These are phyloP conservation scores for Platanista minor DNA, from an alignment of 2,113 vertebrate species.

Conservation along the genomic window DNA sequence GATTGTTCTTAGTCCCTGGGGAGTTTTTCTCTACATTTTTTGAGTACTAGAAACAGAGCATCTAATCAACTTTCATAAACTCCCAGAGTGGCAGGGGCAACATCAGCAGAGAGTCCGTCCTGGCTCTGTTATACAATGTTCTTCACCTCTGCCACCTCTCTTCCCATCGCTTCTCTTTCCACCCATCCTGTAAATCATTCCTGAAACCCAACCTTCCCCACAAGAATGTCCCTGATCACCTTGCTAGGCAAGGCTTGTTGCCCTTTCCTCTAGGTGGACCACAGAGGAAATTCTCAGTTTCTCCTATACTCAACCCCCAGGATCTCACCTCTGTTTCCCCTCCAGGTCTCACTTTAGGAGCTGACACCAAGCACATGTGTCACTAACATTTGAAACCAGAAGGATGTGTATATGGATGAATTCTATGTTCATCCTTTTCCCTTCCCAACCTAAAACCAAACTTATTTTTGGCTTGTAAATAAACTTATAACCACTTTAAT, in stretches of 20 bases:
- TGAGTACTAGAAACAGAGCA: background rate
- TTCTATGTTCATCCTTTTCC: background rate
- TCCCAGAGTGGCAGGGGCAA: background rate
- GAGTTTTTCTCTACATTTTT: background rate
- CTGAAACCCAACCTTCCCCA: background rate
- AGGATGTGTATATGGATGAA: fast-evolving
- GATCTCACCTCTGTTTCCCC: background rate
- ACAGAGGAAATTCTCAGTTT: background rate
- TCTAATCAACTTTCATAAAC: background rate
- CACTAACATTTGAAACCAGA: background rate
- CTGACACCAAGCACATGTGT: fast-evolving
- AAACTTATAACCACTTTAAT: background rate
- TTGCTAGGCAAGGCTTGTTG: background rate
- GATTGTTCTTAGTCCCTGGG: background rate
- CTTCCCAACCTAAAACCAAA: background rate
- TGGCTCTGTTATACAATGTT: background rate
- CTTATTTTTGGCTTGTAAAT: background rate
- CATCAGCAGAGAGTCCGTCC: background rate
- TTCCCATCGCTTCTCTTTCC: background rate
- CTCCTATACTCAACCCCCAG: no score
- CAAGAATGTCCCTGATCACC: background rate
- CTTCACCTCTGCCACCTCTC: background rate
- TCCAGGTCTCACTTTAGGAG: background rate
- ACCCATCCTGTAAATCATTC: background rate
- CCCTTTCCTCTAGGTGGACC: background rate